Evolutionary conservation across 2,888 invertebrate species (phyloP).

Genomic region (Dysmachus trigonus): DNA sequence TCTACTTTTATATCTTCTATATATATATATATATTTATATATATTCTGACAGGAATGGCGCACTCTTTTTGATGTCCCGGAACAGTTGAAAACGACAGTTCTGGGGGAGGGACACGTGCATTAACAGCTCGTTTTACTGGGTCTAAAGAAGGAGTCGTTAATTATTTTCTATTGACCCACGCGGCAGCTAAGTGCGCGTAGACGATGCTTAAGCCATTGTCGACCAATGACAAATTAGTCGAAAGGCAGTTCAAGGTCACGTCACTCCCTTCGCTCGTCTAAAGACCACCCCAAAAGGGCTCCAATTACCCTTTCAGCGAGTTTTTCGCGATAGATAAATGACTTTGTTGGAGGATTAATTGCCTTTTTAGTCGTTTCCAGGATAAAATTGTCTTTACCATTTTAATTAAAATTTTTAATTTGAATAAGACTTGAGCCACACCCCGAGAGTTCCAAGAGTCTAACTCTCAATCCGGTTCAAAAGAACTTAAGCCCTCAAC

Average conservation of each 20-base stretch:
- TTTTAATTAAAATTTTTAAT: slow-evolving; percentile 34
- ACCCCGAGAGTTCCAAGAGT: neutral
- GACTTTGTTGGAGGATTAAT: slow-evolving; percentile 11
- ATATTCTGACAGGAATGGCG: neutral
- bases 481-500: neutral
- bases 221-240: neutral
- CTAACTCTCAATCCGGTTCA: neutral
- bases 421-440: neutral
- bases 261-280: too few relatives aligned
- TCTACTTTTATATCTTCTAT: too few relatives aligned
- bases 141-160: neutral
- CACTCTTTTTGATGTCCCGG: neutral
- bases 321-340: neutral
- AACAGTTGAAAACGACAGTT: neutral
- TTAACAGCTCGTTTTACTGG: neutral
- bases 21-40: too few relatives aligned
- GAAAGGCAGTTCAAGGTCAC: neutral
- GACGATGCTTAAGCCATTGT: neutral
- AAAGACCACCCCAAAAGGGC: neutral
- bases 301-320: slow-evolving; percentile 2
- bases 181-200: neutral
- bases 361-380: neutral
- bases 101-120: neutral
- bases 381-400: slow-evolving; percentile 16
- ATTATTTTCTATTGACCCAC: slow-evolving; percentile 14